Evolutionary conservation across 2,888 invertebrate species (phyloP).

Genomic region (Fragum fragum): DNA sequence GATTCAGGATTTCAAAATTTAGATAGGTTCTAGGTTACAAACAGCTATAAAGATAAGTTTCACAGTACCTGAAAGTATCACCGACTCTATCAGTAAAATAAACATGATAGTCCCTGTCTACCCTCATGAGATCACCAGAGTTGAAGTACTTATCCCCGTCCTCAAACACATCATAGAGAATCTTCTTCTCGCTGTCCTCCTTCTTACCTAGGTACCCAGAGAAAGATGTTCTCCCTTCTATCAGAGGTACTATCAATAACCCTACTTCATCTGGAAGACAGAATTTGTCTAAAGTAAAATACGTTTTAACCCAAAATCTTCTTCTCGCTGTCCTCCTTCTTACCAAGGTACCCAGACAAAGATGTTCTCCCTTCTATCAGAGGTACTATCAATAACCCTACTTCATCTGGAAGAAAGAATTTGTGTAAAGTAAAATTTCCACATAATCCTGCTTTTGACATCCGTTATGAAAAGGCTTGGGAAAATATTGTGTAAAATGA

Average conservation of each 20-base stretch:
- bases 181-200: conserved; percentile 92
- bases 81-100: conserved; percentile 83
- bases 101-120: conserved; percentile 79
- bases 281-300: too few species aligned
- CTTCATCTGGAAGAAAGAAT: conserved; percentile 72
- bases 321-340: conserved; percentile 94
- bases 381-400: conserved; percentile 77
- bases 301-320: too few species aligned
- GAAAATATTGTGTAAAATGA: too few species aligned
- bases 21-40: too few species aligned
- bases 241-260: conserved; percentile 72
- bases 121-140: conserved; percentile 78
- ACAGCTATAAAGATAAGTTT: too few species aligned
- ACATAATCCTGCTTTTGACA: too few species aligned
- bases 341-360: conserved; percentile 91
- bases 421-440: too few species aligned
- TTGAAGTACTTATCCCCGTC: conserved; percentile 91
- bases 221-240: conserved; percentile 89
- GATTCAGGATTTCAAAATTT: too few species aligned
- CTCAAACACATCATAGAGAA: conserved; percentile 94
- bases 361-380: conserved; percentile 86
- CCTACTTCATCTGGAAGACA: conserved; percentile 77
- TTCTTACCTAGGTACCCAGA: conserved; percentile 90
- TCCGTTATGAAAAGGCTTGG: too few species aligned
- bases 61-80: conserved; percentile 84